phyloP scores from a whole-genome alignment of 2,888 invertebrate genomes.

The Andrena dorsata region DNA sequence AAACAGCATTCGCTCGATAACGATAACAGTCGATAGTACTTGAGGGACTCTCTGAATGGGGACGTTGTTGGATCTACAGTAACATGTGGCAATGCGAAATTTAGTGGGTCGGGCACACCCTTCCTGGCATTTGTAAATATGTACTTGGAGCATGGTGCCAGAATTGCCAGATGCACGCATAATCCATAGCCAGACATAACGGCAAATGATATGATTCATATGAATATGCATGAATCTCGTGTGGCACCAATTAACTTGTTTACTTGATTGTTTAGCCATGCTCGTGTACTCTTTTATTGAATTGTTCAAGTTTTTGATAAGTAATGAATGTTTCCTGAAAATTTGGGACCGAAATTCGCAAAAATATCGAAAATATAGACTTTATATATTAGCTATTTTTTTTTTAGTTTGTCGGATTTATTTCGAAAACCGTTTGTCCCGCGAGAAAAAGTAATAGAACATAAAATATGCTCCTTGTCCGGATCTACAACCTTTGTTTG shows the following conservation, averaged over 20 bases:
- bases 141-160: neutral
- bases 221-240: conserved; percentile 22
- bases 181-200: neutral
- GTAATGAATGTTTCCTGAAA: too few relatives aligned
- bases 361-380: too few relatives aligned
- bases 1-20: neutral
- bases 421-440: too few relatives aligned
- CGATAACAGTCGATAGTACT: conserved; percentile 4
- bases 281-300: too few relatives aligned
- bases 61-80: conserved; percentile 14
- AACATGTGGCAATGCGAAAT: conserved; percentile 19
- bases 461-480: too few relatives aligned
- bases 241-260: neutral
- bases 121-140: neutral
- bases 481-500: too few relatives aligned
- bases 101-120: conserved; percentile 29
- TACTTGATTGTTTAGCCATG: neutral
- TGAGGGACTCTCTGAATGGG: neutral
- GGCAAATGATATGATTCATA: neutral
- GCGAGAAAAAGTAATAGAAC: too few relatives aligned
- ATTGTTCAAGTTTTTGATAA: too few relatives aligned
- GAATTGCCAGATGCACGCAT: neutral
- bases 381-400: too few relatives aligned
- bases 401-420: too few relatives aligned
- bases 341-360: too few relatives aligned